A percentile compares a stretch with the other conserved stretches of the same genome.
These are phyloP conservation scores for Serripes groenlandicus DNA, from an alignment of 2,888 invertebrate genomes.

Conservation along the genomic window DNA sequence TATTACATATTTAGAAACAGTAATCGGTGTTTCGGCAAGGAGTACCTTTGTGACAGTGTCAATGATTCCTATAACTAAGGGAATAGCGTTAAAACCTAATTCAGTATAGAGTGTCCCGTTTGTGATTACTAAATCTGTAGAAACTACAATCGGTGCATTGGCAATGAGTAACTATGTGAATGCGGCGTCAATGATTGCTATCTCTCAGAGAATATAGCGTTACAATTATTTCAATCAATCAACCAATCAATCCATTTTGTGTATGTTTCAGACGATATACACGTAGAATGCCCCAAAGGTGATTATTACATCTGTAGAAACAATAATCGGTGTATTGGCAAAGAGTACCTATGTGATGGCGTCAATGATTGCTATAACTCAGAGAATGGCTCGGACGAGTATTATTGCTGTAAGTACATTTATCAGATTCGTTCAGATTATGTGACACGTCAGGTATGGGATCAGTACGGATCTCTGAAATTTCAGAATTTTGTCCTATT, in stretches of 20 bases:
- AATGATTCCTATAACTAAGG: background rate
- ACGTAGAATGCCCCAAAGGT: conserved; percentile 67
- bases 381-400: conserved; percentile 85
- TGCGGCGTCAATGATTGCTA: conserved; percentile 85
- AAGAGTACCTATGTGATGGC: conserved; percentile 85
- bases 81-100: no score
- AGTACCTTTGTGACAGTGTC: conserved; percentile 72
- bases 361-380: conserved; percentile 86
- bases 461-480: no score
- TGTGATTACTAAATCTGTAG: conserved; percentile 72
- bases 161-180: background rate
- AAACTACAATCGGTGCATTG: background rate
- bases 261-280: no score
- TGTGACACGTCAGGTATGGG: no score
- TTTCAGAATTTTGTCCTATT: no score
- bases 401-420: conserved; percentile 84
- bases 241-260: no score
- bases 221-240: no score
- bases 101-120: conserved; percentile 64
- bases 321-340: conserved; percentile 86
- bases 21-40: conserved; percentile 84
- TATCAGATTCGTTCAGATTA: no score
- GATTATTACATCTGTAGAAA: conserved; percentile 72
- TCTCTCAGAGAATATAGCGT: conserved; percentile 68
- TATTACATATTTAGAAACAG: conserved; percentile 70